A percentile compares a stretch with the other conserved stretches of the same genome.
Conservation (phyloP, 1,140 invertebrate genomes). For the Limonius californicus region DNA sequence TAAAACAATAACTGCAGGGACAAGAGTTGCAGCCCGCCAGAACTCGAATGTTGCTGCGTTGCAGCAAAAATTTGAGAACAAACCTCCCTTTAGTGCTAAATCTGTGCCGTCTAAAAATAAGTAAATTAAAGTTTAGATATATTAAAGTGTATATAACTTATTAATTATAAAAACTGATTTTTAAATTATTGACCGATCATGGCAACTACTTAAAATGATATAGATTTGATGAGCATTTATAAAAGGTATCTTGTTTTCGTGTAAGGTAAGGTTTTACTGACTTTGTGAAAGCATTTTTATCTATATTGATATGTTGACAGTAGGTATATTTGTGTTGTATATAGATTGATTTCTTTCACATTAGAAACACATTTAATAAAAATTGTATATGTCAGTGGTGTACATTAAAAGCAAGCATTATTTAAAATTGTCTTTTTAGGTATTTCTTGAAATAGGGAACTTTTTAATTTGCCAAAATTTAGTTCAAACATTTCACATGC, state of each 20-base stretch:
- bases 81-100: slow-evolving; percentile 23
- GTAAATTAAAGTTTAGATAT: neutral
- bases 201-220: slow-evolving; percentile 4
- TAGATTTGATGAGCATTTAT: slow-evolving; percentile 1
- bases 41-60: slow-evolving; percentile 67
- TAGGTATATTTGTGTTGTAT: no score
- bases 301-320: no score
- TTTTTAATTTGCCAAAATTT: no score
- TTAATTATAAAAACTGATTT: neutral
- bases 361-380: no score
- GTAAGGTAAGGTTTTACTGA: no score
- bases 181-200: neutral
- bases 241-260: neutral
- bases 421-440: no score
- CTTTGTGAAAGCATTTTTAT: no score
- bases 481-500: no score
- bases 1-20: slow-evolving; percentile 46
- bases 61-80: slow-evolving; percentile 69
- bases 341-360: no score
- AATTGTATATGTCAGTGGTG: no score
- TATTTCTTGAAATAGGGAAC: no score
- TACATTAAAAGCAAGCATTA: no score
- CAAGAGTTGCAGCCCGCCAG: slow-evolving; percentile 50
- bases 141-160: neutral
- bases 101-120: neutral